Percentiles rank a stretch among this genome's conserved stretches.
Conservation (phyloP, 2,797 vertebrate genomes). For the Eutrigla gurnardus region DNA sequence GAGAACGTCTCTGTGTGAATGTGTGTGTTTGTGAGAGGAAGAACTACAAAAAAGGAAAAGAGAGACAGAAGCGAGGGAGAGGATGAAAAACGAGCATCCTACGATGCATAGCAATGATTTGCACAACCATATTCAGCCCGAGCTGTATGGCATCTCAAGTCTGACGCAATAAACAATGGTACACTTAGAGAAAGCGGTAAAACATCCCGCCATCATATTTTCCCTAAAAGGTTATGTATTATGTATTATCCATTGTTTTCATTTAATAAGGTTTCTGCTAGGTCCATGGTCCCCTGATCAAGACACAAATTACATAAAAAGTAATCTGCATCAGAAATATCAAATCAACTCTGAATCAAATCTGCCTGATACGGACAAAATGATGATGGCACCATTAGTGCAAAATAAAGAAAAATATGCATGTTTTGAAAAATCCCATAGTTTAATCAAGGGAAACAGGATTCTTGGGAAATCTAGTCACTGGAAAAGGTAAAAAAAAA, state of each 20-base stretch:
- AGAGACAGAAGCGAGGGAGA: conserved; percentile 30
- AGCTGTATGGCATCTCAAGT: conserved; percentile 38
- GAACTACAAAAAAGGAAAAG: conserved; percentile 13
- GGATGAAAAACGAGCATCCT: conserved; percentile 37
- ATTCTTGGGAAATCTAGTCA: no score
- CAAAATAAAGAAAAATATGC: conserved; percentile 7
- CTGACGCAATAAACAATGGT: conserved; percentile 46
- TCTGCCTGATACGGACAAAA: conserved; percentile 3
- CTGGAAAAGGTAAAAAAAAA: no score
- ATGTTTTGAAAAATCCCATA: not conserved
- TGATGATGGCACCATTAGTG: conserved; percentile 1
- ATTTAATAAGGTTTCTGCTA: not conserved
- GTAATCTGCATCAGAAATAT: conserved; percentile 1
- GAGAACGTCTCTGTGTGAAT: conserved; percentile 1
- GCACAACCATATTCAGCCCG: conserved; percentile 55
- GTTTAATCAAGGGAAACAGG: no score
- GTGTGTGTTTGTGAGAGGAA: conserved; percentile 21
- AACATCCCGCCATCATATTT: conserved; percentile 38
- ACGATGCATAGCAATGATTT: conserved; percentile 50
- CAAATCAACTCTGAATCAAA: not conserved
- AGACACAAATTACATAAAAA: not conserved
- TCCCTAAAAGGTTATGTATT: no score
- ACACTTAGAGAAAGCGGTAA: conserved; percentile 25
- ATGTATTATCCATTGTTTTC: conserved; percentile 15
- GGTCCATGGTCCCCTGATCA: not conserved